Evolutionary conservation across 2,888 invertebrate genomes (phyloP), one percentile per base, ranked within the genome.

Genomic region (Chrysolina haemoptera): DNA sequence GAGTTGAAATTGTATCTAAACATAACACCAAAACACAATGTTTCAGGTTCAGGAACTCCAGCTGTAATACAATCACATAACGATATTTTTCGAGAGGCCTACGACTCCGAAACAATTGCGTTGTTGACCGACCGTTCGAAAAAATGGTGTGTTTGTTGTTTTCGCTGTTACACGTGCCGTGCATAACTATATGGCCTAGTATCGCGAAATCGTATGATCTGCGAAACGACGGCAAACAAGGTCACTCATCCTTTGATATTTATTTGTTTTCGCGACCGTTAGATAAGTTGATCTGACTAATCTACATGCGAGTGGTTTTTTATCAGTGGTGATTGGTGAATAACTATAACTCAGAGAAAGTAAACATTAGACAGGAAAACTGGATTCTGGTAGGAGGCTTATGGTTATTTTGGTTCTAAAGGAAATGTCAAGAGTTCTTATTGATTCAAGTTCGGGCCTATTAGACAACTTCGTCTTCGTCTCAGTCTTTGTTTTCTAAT

Each of bases 131-230:
- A 22, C 9, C 16, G 20, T 55, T 22, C 55, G 22, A 11, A 2
- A 55, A 55, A 16, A 55, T 11, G 3, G 12, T 55, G 53, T 53
- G n/a, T 20, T 55, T 18, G 12, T 46, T 46, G n/a, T 46, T 46
- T 14, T 11, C 11, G 20, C 11, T n/a, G n/a, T n/a, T 12, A 55
- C 55, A 55, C 55, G 55, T 55, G 55, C 20, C 22, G 5, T 11
- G 20, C 22, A 9, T n/a, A 48, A 10, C 16, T 48, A 48, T 1
- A 16, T 48, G 35, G 35, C 46, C 12, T n/a, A 46, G 12, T 55
- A 55, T 55, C 12, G 55, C 55, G 55, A 55, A 55, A 55, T 55
- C 55, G 55, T 22, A 55, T 20, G 55, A 55, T 55, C 55, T 55
- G 20, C 55, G 55, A 22, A 18, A 55, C 18, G 5, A 20, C 20